Percentiles rank a stretch among this genome's conserved stretches.
Conservation (phyloP, 2,797 vertebrate genomes). For the Glyptemys insculpta region DNA sequence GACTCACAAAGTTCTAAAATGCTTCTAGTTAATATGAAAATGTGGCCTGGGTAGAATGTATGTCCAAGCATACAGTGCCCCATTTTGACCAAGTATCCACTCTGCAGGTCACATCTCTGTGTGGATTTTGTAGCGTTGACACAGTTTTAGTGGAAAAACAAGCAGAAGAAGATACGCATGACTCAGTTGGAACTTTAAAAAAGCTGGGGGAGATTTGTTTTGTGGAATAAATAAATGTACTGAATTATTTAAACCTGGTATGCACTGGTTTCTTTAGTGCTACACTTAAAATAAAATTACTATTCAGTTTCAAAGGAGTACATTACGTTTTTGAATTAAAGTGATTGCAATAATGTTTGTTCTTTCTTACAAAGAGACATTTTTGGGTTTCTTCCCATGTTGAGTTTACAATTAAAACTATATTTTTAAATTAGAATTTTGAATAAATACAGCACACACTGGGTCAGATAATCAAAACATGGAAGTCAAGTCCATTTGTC, state of each 20-base stretch:
- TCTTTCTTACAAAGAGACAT: not conserved
- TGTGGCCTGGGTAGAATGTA: not conserved
- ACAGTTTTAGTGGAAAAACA: not conserved
- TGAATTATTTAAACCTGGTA: not conserved
- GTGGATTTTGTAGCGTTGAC: not conserved
- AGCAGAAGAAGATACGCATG: not conserved
- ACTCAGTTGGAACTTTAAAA: not conserved
- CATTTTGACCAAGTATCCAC: not conserved
- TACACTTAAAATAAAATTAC: not conserved
- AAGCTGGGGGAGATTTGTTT: not conserved
- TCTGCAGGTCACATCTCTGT: not conserved
- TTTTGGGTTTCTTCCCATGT: not conserved
- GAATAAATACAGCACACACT: not conserved
- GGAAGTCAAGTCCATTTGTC: not conserved
- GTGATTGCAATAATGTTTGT: not conserved
- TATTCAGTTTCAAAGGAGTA: not conserved
- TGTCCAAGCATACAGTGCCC: not conserved
- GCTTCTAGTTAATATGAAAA: not conserved
- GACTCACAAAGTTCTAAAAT: not conserved
- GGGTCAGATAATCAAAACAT: not conserved
- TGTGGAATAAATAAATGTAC: not conserved
- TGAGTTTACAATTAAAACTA: not conserved
- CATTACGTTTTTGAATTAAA: not conserved
- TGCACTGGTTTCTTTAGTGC: slow-evolving; percentile 8
- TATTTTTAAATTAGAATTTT: not conserved